phyloP scores from a whole-genome alignment of 1,140 invertebrate genomes.

The Atta cephalotes region DNA sequence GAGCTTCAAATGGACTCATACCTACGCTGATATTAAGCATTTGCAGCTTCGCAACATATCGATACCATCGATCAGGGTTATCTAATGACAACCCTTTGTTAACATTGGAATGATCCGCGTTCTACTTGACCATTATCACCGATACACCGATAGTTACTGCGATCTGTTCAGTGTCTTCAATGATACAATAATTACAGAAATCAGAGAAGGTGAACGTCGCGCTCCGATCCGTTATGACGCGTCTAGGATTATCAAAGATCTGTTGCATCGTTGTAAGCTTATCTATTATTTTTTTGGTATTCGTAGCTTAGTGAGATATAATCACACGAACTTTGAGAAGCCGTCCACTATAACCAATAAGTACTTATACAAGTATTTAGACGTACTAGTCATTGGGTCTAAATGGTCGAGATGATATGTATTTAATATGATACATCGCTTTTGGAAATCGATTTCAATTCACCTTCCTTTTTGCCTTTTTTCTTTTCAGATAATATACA shows the following conservation, averaged over 20 bases:
- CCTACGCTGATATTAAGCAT: conserved; percentile 35
- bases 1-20: not conserved
- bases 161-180: not conserved
- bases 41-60: conserved; percentile 40
- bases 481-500: not conserved
- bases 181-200: not conserved
- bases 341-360: conserved; percentile 18
- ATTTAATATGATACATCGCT: not conserved
- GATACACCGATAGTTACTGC: not conserved
- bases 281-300: not conserved
- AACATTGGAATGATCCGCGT: conserved; percentile 11
- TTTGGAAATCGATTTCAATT: conserved; percentile 14
- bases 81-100: conserved; percentile 20
- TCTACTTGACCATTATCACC: conserved; percentile 7
- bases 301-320: not conserved
- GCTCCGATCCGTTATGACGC: not conserved
- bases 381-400: not conserved
- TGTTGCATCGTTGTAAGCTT: not conserved
- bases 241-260: not conserved
- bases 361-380: not conserved
- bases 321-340: conserved; percentile 16
- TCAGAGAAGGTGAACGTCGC: not conserved
- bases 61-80: conserved; percentile 41
- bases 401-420: conserved; percentile 27
- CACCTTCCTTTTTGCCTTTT: conserved; percentile 1